Conservation (phyloP, 1,140 invertebrate species). For the Trigoniulus corallinus region DNA sequence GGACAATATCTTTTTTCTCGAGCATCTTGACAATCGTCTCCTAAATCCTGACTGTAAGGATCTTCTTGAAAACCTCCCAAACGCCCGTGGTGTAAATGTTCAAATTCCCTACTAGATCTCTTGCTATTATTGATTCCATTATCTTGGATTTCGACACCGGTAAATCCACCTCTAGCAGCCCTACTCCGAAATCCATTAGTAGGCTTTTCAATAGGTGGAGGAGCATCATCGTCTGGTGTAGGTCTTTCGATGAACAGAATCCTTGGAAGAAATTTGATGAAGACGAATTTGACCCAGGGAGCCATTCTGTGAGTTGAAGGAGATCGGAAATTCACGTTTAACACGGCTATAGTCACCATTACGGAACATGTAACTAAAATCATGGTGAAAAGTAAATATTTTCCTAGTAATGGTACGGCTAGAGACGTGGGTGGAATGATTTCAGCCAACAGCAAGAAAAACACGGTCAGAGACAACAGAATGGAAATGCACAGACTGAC, state of each 20-base stretch:
- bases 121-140: not conserved
- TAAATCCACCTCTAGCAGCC: not conserved
- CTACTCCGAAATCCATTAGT: not conserved
- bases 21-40: conserved; percentile 11
- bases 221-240: not conserved
- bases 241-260: conserved; percentile 65
- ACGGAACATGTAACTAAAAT: conserved; percentile 90
- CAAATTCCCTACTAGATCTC: not conserved
- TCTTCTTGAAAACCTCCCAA: conserved; percentile 4
- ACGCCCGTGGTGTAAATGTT: conserved; percentile 3
- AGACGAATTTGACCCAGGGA: conserved; percentile 72
- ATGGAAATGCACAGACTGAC: conserved; percentile 97
- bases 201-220: not conserved
- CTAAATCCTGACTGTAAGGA: conserved; percentile 3
- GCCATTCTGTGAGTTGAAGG: conserved; percentile 96
- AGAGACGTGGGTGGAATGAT: conserved; percentile 97
- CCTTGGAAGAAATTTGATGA: conserved; percentile 68
- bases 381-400: conserved; percentile 98
- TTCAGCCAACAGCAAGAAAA: conserved; percentile 93
- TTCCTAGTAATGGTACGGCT: conserved; percentile 87
- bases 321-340: conserved; percentile 98
- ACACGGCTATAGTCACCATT: conserved; percentile 88
- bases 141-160: not conserved
- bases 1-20: conserved; percentile 67
- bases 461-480: conserved; percentile 95